Base-by-base conservation (phyloP, 2,888 invertebrate genomes). In the Nemapogon koenigi region DNA sequence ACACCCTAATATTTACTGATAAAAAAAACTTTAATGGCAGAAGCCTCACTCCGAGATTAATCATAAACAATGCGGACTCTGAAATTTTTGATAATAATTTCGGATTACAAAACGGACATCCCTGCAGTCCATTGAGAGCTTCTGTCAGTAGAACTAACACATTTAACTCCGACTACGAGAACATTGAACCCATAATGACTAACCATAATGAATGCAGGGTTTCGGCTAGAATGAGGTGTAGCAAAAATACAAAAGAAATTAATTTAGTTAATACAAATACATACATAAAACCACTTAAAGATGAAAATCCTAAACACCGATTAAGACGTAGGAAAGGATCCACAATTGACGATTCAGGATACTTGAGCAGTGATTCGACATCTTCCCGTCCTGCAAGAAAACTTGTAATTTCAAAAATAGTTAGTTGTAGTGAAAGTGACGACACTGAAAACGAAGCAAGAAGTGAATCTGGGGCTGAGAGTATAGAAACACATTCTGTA, bases 401-500 rank as follows among this genome's bases (percentile, higher is more conserved):
- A 54, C 39, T 72, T 47, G 63, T 69, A 25, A 69, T 82, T 42
- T 76, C 80, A 11, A 81, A 82, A 53, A 76, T 70, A 49, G 60
- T 79, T 49, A 81, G 85, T 67, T 81, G 84, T 51, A 84, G 89
- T 63, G 90, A 85, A 53, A 90, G 90, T 43, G 91, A 90, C 43
- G 90, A 90, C 56, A 88, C 87, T n/a, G 83, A 86, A 43, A 87
- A 87, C 25, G 91, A 91, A 55, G 91, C 88, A 6, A 84, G 89
- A 44, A 91, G 91, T 69, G 92, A 92, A 69, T 92, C 91, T 16
- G 92, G 92, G 1, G 92, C 89, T 3, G 92, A 92, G 59, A 92
- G 91, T 69, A 80, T 91, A 17, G 92, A 91, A 54, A 92, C 92
- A 1, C 91, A 92, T 68, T 92, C 91, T 3, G 91, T 92, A 27